phyloP scores from a whole-genome alignment of 2,797 vertebrate genomes.

The Huso huso region DNA sequence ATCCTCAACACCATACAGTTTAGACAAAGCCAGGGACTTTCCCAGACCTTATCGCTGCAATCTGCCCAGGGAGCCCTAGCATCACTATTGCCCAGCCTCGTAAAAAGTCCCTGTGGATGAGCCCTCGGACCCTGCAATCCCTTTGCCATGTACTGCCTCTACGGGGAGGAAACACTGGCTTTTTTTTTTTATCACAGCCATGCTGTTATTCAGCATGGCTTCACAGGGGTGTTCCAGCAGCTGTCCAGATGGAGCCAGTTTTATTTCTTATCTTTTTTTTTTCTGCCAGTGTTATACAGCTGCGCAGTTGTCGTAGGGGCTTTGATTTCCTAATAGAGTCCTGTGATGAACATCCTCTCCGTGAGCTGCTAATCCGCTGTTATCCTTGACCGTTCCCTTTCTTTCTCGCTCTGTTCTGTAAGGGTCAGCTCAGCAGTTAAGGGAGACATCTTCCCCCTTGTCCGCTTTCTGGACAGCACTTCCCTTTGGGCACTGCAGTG shows the following conservation, averaged over 20 bases:
- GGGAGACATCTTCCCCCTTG: constrained; percentile 25
- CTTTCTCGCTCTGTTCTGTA: neutral
- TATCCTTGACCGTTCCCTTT: neutral
- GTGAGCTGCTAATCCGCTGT: neutral
- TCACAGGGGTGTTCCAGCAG: constrained; percentile 45
- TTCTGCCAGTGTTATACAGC: constrained; percentile 66
- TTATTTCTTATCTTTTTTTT: constrained; percentile 50
- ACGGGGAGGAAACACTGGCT: too few species aligned
- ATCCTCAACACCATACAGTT: too few species aligned
- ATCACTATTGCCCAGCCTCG: too few species aligned
- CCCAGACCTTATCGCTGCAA: too few species aligned
- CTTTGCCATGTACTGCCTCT: too few species aligned
- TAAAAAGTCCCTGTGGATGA: too few species aligned
- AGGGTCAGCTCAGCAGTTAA: constrained; percentile 18
- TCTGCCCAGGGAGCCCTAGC: too few species aligned
- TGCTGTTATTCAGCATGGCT: neutral
- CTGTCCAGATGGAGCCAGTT: constrained; percentile 67
- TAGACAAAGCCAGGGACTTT: too few species aligned
- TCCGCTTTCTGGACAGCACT: constrained; percentile 12
- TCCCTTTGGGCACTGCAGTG: constrained; percentile 1
- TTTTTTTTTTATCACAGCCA: constrained; percentile 29
- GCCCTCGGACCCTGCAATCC: too few species aligned
- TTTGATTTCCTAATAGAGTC: constrained; percentile 22
- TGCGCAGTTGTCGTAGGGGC: constrained; percentile 53
- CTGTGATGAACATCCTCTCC: constrained; percentile 24